phyloP scores from a whole-genome alignment of 35 echinoderm and acorn worm genomes.

The Strongylocentrotus purpuratus region DNA sequence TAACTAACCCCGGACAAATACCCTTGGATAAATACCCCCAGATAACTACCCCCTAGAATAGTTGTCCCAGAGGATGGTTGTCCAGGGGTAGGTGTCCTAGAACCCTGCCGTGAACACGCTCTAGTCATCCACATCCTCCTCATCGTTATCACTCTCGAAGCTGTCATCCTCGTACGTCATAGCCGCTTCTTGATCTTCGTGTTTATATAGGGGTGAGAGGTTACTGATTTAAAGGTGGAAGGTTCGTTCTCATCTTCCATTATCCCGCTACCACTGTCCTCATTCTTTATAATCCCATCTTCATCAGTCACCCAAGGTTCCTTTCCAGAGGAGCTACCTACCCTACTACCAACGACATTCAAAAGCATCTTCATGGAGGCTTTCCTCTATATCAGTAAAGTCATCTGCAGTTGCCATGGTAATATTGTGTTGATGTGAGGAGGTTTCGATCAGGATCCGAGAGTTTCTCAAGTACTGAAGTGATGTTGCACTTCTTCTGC shows the following conservation, averaged over 20 bases:
- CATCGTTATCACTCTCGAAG: background rate
- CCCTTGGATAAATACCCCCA: too few relatives aligned
- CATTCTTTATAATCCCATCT: background rate
- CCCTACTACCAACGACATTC: background rate
- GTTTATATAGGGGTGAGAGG: background rate
- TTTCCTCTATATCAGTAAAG: background rate
- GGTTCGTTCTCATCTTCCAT: background rate
- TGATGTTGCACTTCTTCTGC: background rate
- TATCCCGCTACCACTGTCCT: background rate
- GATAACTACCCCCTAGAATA: too few relatives aligned
- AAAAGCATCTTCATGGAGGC: background rate
- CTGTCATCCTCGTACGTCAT: background rate
- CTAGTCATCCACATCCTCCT: background rate
- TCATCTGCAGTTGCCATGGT: background rate
- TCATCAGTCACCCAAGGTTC: background rate
- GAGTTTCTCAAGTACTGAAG: background rate
- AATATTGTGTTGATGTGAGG: background rate
- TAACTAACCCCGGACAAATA: too few relatives aligned
- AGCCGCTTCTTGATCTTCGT: background rate
- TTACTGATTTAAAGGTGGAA: background rate
- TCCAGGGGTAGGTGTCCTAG: too few relatives aligned
- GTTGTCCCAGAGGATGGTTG: too few relatives aligned
- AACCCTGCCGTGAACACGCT: background rate
- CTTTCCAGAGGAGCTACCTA: background rate
- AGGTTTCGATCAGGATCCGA: background rate